Evolutionary conservation across 2,113 vertebrate genomes (phyloP), one percentile per base, ranked within the genome.

Genomic region (Athene noctua): DNA sequence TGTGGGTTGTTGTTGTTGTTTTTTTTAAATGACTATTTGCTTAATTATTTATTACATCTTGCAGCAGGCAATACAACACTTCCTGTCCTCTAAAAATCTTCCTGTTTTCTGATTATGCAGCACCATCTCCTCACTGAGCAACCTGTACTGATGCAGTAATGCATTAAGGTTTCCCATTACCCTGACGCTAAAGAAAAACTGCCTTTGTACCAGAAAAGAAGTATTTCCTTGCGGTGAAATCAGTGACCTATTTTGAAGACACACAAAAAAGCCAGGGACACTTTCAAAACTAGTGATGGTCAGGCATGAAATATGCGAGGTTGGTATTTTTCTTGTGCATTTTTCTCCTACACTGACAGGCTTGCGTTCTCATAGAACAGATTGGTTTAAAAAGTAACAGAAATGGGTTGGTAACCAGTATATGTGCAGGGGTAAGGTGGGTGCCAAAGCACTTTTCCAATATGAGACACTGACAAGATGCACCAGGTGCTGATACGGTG

Each of bases 261-360:
- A 23, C 10, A 19, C 40, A 74, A 79, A 80, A 86, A 91, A 4
- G 2, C 15, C 77, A n/a, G 9, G 27, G 75, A 44, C 32, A 21
- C 2, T 7, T 34, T 63, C 52, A 89, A 63, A 74, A 63, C 4
- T 8, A 63, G 15, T 4, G 20, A 44, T 51, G 30, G 72, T 78
- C 20, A 67, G 46, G 23, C 15, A 71, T 5, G 13, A 94, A 66
- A 63, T 38, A 67, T 0, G 2, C 0, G 1, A 55, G 38, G 12
- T 1, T 46, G 18, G 21, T 51, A 32, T 36, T 8, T 67, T 65
- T 79, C 46, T 72, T 34, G 17, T 49, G 15, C 7, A 29, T n/a
- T 30, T 67, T 62, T 61, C 22, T 65, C 18, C 52, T 8, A 54
- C 13, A 27, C 32, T 47, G 26, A 29, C 14, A 65, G 1, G 2